These are phyloP conservation scores for Danaus plexippus DNA, from an alignment of 1,140 invertebrate genomes.

Conservation along the genomic window DNA sequence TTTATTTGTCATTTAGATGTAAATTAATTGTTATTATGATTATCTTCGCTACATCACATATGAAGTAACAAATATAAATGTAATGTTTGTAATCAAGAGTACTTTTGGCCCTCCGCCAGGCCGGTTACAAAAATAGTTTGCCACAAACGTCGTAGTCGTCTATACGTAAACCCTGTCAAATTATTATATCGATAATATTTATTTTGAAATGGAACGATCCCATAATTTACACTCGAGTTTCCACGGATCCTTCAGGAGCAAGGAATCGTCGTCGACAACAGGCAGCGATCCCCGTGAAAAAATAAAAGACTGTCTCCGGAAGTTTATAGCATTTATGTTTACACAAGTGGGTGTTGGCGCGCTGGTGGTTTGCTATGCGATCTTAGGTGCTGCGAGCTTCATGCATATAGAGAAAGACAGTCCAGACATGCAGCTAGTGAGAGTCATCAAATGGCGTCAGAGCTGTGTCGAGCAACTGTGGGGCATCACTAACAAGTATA, in stretches of 20 bases:
- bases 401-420: conserved; percentile 85
- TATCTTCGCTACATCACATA: too few species aligned
- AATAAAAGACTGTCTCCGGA: conserved; percentile 86
- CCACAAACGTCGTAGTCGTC: conserved; percentile 21
- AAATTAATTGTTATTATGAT: too few species aligned
- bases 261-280: conserved; percentile 78
- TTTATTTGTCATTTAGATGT: too few species aligned
- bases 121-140: conserved; percentile 50
- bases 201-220: conserved; percentile 47
- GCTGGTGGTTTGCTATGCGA: conserved; percentile 94
- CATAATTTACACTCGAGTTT: conserved; percentile 48
- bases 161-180: conserved; percentile 19
- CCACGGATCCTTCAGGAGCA: conserved; percentile 75
- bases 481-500: conserved; percentile 79
- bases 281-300: conserved; percentile 79
- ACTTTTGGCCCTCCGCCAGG: conserved; percentile 43
- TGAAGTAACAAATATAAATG: conserved; percentile 1
- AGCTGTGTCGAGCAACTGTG: conserved; percentile 79
- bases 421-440: conserved; percentile 72
- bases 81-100: conserved; percentile 25
- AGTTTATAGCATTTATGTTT: conserved; percentile 91
- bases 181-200: conserved; percentile 12
- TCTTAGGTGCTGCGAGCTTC: conserved; percentile 95
- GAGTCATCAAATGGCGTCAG: conserved; percentile 68
- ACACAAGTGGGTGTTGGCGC: conserved; percentile 96